Evolutionary conservation across 2,888 invertebrate species (phyloP), one percentile per base, ranked within the genome.

Genomic region (Boloria selene): DNA sequence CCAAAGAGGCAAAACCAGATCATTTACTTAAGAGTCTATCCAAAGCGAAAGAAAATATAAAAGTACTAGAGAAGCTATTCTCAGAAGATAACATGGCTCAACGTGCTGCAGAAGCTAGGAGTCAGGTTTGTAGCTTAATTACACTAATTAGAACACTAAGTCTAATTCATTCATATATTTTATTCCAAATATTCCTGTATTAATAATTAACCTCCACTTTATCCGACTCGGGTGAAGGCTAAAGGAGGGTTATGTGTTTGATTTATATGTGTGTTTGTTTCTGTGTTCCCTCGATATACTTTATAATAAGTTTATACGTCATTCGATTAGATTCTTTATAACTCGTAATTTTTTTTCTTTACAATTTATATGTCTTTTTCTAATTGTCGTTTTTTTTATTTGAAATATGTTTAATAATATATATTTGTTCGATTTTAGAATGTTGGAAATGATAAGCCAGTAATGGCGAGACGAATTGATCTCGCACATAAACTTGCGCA

Each of bases 401-500:
- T 47, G 47, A 47, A 10, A 13, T 13, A 13, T 47, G 47, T n/a
- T 47, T 10, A 38, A 38, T 38, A 10, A 1, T 38, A 7, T 38
- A 2, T 38, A 38, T 38, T 61, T 6, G 13, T 22, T 16, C 6
- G 13, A 22, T 49, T 53, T 16, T 6, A 65, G 65, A 16, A 26
- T 47, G 50, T 22, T 1, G 14, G 2, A 13, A 44, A 38, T 45
- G 55, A 47, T 5, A 63, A 65, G 31, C 50, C 70, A 10, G 42
- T 71, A 17, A 16, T 63, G 16, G 51, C 56, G 7, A 65, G 65
- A 63, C 65, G 69, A 26, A 56, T 55, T 13, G 64, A 65, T 13
- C 60, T 72, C 3, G 61, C 69, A 0, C 26, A 67, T 14, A 72
- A 72, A 61, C 59, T 72, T 14, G 67, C 71, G 4, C 49, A 64